Evolutionary conservation across 2,888 invertebrate genomes (phyloP).

Genomic region (Erebia ligea): DNA sequence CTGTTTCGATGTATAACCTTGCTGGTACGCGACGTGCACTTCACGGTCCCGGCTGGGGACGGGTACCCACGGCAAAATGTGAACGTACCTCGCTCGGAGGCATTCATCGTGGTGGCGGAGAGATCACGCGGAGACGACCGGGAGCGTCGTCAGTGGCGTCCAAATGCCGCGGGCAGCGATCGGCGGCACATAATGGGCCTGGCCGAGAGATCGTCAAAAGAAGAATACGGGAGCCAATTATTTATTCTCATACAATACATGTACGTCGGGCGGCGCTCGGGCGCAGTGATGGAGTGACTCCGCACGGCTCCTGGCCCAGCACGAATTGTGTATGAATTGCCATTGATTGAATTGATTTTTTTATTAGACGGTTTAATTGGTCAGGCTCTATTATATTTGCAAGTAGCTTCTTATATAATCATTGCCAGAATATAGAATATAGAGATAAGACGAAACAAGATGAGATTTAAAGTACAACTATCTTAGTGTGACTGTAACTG

Average conservation of each 20-base stretch:
- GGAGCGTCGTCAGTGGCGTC: conserved; percentile 77
- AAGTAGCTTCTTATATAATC: background rate
- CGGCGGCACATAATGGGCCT: conserved; percentile 77
- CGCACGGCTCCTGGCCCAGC: conserved; percentile 50
- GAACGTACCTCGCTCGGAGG: conserved; percentile 62
- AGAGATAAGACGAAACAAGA: background rate
- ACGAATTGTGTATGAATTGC: conserved; percentile 35
- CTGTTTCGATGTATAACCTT: conserved; percentile 64
- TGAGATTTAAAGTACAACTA: background rate
- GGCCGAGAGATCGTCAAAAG: conserved; percentile 79
- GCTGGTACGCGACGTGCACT: conserved; percentile 50
- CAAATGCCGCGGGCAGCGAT: conserved; percentile 76
- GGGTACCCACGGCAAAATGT: conserved; percentile 40
- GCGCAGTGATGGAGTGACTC: conserved; percentile 73
- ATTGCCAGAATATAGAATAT: background rate
- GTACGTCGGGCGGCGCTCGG: conserved; percentile 72
- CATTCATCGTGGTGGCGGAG: conserved; percentile 69
- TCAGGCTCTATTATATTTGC: conserved; percentile 12
- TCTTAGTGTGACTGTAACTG: no score
- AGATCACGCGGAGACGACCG: conserved; percentile 71
- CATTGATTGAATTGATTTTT: conserved; percentile 34
- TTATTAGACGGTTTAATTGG: conserved; percentile 36
- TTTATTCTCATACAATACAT: conserved; percentile 80
- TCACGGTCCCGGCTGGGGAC: conserved; percentile 45
- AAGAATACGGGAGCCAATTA: conserved; percentile 80